Base-by-base conservation (phyloP, 1,140 invertebrate genomes). In the Sitobion miscanthi region DNA sequence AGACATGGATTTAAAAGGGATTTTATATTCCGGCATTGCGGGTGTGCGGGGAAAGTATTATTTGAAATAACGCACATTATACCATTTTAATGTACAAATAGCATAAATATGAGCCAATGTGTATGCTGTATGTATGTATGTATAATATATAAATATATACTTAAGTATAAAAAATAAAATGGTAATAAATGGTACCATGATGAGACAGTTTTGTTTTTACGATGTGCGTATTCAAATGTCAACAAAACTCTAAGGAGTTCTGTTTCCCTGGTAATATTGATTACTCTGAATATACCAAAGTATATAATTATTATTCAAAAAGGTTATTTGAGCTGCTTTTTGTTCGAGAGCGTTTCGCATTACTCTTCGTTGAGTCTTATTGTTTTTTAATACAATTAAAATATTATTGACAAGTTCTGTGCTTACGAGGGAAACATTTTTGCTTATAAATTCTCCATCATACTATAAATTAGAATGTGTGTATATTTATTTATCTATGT, bases 201-300 rank as follows among this genome's bases (percentile, higher is more conserved):
- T 54, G 91, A 93, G 91, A 93, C 49, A 83, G 82, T 93, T 93
- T 93, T 86, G 47, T 93, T 93, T 93, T 93, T 85, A 93, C 54
- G 91, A 93, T 86, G 49, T 85, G 82, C 82, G 82, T 54, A 52
- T 83, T 93, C 91, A 86, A 93, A 93, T 93, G 91, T 93, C 91
- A 93, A 93, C 82, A 93, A 86, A 93, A 86, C 49, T 85, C 85
- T 85, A 93, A 93, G 82, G 91, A 93, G 77, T 93, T 93, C 91
- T 85, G 91, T 93, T 93, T 85, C 91, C 91, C 91, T 93, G 82
- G 91, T 52, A 93, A 93, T 93, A 93, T 93, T 85, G 91, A 93
- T 93, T 93, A 93, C 77, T 93, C 62, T 49, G 14, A 42, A 86
- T 38, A 49, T 30, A 91, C 21, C 14, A 83, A n/a, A 93, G 47